These are phyloP conservation scores for Pristionchus maxplancki DNA, from an alignment of 2,888 invertebrate genomes.

Conservation along the genomic window DNA sequence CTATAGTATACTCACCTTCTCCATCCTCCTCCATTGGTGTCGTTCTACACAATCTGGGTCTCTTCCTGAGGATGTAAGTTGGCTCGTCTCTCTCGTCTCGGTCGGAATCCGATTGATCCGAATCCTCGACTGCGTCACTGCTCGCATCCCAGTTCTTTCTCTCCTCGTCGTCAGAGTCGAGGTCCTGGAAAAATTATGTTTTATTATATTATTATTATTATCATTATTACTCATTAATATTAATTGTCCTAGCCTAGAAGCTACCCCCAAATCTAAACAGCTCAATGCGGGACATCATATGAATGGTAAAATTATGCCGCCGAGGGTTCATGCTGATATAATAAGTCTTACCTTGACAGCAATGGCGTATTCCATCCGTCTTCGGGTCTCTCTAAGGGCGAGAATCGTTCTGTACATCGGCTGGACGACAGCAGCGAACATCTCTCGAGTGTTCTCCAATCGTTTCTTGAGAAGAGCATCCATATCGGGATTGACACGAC, in stretches of 20 bases:
- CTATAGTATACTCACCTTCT: not conserved
- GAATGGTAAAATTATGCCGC: too few species aligned
- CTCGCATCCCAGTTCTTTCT: too few species aligned
- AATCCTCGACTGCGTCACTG: too few species aligned
- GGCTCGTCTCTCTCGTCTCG: not conserved
- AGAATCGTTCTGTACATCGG: conserved; percentile 19
- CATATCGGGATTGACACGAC: conserved; percentile 2
- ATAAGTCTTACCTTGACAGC: not conserved
- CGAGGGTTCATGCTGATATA: too few species aligned
- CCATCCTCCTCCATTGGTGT: not conserved
- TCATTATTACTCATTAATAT: not conserved
- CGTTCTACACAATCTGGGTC: not conserved
- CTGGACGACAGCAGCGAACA: conserved; percentile 42
- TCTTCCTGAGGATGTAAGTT: not conserved
- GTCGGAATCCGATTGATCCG: not conserved
- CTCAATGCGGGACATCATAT: too few species aligned
- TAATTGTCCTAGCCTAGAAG: not conserved
- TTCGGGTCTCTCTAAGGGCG: not conserved
- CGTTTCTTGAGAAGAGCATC: not conserved
- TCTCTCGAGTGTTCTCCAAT: not conserved
- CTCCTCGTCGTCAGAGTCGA: too few species aligned
- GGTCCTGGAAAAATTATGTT: too few species aligned
- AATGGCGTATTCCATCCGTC: not conserved
- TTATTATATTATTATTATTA: too few species aligned
- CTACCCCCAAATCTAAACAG: too few species aligned